phyloP scores from a whole-genome alignment of 2,888 invertebrate species.

The Lasioglossum pauxillum region DNA sequence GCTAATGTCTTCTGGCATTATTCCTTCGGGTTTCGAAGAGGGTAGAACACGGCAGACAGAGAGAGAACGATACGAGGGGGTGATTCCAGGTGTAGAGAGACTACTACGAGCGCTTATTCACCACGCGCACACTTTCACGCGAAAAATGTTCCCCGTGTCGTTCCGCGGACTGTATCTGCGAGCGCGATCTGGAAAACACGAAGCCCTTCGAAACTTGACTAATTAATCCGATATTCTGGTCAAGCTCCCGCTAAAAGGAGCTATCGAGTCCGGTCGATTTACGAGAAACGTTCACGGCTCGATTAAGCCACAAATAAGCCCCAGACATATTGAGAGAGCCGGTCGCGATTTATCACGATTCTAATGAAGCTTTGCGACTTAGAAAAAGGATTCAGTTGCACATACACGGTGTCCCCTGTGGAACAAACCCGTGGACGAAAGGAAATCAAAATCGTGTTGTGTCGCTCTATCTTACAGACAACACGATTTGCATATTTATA shows the following conservation, averaged over 20 bases:
- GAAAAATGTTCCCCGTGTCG: not conserved
- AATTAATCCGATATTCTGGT: constrained; percentile 10
- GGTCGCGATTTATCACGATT: constrained; percentile 18
- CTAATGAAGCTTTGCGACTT: constrained; percentile 13
- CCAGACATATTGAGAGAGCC: constrained; percentile 29
- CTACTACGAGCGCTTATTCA: not conserved
- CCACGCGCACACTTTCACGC: not conserved
- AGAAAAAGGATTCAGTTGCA: not conserved
- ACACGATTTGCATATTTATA: not conserved
- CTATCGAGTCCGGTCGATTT: not conserved
- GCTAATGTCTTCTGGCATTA: constrained; percentile 84
- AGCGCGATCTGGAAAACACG: not conserved
- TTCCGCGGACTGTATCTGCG: not conserved
- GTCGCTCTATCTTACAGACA: not conserved
- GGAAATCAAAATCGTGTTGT: not conserved
- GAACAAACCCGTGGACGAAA: not conserved
- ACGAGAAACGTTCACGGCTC: constrained; percentile 3
- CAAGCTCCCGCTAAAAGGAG: constrained; percentile 8
- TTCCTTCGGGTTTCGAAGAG: constrained; percentile 68
- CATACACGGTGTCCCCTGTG: not conserved
- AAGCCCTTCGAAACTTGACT: constrained; percentile 7
- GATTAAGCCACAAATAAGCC: constrained; percentile 48
- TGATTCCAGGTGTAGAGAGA: not conserved
- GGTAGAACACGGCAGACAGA: not conserved
- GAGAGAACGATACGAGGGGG: not conserved